phyloP scores from a whole-genome alignment of 2,888 invertebrate genomes.

The Pharmacophagus antenor region DNA sequence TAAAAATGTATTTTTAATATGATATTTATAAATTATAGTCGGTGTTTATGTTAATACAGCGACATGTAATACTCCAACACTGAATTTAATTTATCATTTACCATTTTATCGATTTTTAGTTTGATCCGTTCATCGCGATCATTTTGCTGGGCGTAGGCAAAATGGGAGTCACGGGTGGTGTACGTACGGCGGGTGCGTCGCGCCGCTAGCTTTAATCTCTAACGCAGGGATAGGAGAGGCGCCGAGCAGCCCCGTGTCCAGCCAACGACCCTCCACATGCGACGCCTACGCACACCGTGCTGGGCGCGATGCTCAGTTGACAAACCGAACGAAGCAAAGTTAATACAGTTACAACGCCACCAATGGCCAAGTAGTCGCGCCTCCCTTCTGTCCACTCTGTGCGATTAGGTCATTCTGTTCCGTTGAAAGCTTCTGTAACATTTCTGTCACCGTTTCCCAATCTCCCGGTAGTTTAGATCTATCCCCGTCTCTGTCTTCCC shows the following conservation, averaged over 20 bases:
- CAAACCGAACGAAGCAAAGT: conserved; percentile 84
- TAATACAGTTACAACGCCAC: conserved; percentile 78
- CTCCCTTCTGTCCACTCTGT: conserved; percentile 77
- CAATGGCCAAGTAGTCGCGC: conserved; percentile 78
- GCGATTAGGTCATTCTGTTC: conserved; percentile 78
- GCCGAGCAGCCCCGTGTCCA: conserved; percentile 68
- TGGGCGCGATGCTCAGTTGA: conserved; percentile 89
- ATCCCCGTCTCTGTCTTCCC: conserved; percentile 28
- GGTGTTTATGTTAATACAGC: too few relatives aligned
- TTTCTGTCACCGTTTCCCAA: conserved; percentile 54
- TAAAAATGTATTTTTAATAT: too few relatives aligned
- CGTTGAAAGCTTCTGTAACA: conserved; percentile 69
- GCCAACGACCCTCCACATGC: conserved; percentile 82
- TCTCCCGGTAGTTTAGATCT: conserved; percentile 69
- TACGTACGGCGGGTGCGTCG: conserved; percentile 42
- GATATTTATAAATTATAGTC: too few relatives aligned
- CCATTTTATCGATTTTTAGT: background rate
- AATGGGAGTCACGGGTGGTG: conserved; percentile 11
- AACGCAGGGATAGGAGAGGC: conserved; percentile 80
- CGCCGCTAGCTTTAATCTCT: conserved; percentile 74
- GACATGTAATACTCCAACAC: conserved; percentile 20
- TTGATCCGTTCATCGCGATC: conserved; percentile 15
- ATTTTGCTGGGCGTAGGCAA: conserved; percentile 19
- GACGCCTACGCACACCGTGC: conserved; percentile 89
- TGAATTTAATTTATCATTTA: background rate